phyloP scores from a whole-genome alignment of 2,797 vertebrate genomes.

The Epinephelus coioides region DNA sequence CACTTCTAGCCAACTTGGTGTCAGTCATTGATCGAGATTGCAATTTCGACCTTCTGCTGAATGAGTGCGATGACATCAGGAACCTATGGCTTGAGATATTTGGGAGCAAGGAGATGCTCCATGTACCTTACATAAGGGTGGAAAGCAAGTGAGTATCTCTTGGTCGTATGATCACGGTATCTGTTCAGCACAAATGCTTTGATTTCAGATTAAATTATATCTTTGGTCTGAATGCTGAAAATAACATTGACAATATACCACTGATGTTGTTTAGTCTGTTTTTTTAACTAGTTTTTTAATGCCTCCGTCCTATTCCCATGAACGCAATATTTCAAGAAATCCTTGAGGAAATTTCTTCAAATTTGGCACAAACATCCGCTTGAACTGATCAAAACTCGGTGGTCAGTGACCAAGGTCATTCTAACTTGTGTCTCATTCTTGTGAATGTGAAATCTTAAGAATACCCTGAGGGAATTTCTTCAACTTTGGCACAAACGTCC shows the following conservation, averaged over 20 bases:
- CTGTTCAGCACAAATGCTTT: not conserved
- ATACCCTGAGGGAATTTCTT: too few relatives aligned
- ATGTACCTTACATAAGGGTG: conserved; percentile 30
- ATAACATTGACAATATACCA: not conserved
- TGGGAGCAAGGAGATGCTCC: conserved; percentile 47
- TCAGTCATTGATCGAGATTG: conserved; percentile 85
- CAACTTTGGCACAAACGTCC: too few relatives aligned
- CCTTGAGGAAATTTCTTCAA: too few relatives aligned
- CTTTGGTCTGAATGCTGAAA: not conserved
- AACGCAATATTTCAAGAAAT: too few relatives aligned
- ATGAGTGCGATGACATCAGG: conserved; percentile 21
- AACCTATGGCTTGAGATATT: conserved; percentile 61
- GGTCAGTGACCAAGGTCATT: too few relatives aligned
- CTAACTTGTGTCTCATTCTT: too few relatives aligned
- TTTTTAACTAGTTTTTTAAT: not conserved
- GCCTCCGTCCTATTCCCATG: too few relatives aligned
- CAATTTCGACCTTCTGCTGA: conserved; percentile 81
- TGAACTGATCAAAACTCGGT: too few relatives aligned
- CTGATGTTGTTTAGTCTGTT: not conserved
- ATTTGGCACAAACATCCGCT: too few relatives aligned
- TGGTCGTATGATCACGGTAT: not conserved
- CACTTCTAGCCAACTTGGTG: conserved; percentile 85
- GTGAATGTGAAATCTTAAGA: too few relatives aligned
- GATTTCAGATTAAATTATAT: not conserved
- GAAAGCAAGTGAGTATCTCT: conserved; percentile 49